Evolutionary conservation across 2,888 invertebrate genomes (phyloP), one percentile per base, ranked within the genome.

Genomic region (Griposia aprilina): DNA sequence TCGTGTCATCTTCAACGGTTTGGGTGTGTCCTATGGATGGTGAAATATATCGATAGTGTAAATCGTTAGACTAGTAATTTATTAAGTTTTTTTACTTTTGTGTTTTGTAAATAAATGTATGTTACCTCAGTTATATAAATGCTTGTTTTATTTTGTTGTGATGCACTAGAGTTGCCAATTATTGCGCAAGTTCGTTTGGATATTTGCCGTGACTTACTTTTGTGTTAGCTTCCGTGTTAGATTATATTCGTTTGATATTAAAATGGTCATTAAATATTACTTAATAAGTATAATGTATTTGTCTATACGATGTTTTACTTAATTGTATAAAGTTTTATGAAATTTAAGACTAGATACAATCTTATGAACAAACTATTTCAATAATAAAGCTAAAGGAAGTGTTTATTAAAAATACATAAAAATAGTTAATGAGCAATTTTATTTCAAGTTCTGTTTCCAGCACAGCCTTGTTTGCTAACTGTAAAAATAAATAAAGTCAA

Each of bases 1-100:
- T 81, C 97, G 97, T 90, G 97, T 97, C 85, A 95, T 95, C 85
- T 98, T 97, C 93, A 96, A 97, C 76, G 97, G 97, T 74, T 95
- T 97, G 68, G 97, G 93, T 65, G 90, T 91, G 5, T 87, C 84
- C 67, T 93, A 94, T 80, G 92, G 90, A 79, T 94, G 92, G 90
- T 94, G 87, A 91, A 83, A 71, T 50, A 30, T n/a, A 36, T 48
- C 13, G 15, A 15, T 71, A 50, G 4, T 57, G 3, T 68, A 68
- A 63, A 36, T 48, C 5, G 4, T 65, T 82, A 82, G 72, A 72
- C 20, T 83, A 83, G 68, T 83, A 45, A 83, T 75, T 82, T 83
- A 82, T 82, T 82, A 30, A 48, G 52, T 69, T 69, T 76, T 45
- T 10, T 45, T 45, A 41, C 45, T 17, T 13, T 50, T 63, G 23